Percentiles rank a stretch among this genome's conserved stretches.
Evolutionary conservation across 2,113 vertebrate species (phyloP).

Genomic region (Eurypyga helias): DNA sequence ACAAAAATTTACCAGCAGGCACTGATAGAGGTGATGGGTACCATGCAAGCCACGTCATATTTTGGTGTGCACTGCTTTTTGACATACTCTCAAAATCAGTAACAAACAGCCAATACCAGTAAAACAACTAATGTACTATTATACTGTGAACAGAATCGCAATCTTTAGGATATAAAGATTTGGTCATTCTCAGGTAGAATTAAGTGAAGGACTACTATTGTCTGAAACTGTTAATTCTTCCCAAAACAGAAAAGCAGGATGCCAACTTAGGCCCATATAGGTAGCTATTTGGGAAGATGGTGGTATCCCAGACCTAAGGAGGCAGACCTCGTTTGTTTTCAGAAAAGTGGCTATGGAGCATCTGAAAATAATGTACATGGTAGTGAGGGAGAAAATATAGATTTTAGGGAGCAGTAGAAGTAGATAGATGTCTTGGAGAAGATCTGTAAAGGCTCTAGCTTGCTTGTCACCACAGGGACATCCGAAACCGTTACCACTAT

Average conservation of each 20-base stretch:
- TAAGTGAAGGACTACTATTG: background rate
- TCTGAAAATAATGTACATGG: background rate
- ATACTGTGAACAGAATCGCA: background rate
- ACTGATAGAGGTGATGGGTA: background rate
- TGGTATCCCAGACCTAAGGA: background rate
- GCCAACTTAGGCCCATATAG: background rate
- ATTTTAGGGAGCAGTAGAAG: background rate
- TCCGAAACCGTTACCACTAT: background rate
- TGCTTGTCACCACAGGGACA: background rate
- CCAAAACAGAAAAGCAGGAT: background rate
- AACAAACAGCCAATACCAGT: background rate
- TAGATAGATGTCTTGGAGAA: background rate
- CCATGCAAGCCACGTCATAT: fast-evolving
- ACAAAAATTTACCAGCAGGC: background rate
- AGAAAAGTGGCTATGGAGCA: background rate
- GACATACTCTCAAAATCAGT: background rate
- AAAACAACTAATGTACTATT: background rate
- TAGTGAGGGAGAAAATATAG: background rate
- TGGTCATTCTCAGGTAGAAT: background rate
- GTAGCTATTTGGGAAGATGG: background rate
- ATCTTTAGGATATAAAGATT: background rate
- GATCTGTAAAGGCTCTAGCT: background rate
- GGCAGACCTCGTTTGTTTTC: background rate
- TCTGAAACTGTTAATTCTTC: background rate
- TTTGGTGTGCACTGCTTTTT: background rate